phyloP scores from a whole-genome alignment of 2,888 invertebrate genomes.

The Sphaerophoria rueppellii region DNA sequence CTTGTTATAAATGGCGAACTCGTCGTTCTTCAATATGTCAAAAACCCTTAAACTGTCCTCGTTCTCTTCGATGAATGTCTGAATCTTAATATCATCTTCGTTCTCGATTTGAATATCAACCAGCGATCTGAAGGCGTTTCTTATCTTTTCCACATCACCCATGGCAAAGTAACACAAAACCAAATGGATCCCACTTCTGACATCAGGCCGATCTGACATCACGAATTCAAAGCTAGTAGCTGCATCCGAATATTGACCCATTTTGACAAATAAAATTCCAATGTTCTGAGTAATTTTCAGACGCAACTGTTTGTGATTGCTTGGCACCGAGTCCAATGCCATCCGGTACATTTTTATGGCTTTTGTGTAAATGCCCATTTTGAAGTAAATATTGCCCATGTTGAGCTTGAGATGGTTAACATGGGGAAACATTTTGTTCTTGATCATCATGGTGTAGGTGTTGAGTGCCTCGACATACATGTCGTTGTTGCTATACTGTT shows the following conservation, averaged over 20 bases:
- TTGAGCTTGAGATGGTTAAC: slow-evolving; percentile 97
- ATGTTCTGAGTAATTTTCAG: slow-evolving; percentile 99
- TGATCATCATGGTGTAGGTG: slow-evolving; percentile 96
- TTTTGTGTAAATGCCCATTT: slow-evolving; percentile 95
- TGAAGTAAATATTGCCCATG: slow-evolving; percentile 98
- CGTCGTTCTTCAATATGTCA: slow-evolving; percentile 90
- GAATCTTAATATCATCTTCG: slow-evolving; percentile 90
- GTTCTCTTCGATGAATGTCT: slow-evolving; percentile 78
- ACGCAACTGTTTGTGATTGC: slow-evolving; percentile 95
- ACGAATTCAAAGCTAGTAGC: slow-evolving; percentile 98
- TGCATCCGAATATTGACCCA: slow-evolving; percentile 98
- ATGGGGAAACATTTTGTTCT: slow-evolving; percentile 96
- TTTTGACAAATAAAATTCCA: slow-evolving; percentile 92
- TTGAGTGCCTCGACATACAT: slow-evolving; percentile 98
- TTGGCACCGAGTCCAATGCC: slow-evolving; percentile 98
- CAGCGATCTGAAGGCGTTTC: slow-evolving; percentile 94
- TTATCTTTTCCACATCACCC: slow-evolving; percentile 96
- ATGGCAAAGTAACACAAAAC: slow-evolving; percentile 94
- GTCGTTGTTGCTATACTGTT: slow-evolving; percentile 96
- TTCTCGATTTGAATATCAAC: slow-evolving; percentile 93
- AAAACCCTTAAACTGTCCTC: slow-evolving; percentile 83
- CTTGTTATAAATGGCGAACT: slow-evolving; percentile 88
- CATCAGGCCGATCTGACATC: slow-evolving; percentile 97
- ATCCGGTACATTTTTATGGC: slow-evolving; percentile 99
- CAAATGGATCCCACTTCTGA: slow-evolving; percentile 93